Conservation (phyloP, 2,113 vertebrate species). For the Paralichthys olivaceus region DNA sequence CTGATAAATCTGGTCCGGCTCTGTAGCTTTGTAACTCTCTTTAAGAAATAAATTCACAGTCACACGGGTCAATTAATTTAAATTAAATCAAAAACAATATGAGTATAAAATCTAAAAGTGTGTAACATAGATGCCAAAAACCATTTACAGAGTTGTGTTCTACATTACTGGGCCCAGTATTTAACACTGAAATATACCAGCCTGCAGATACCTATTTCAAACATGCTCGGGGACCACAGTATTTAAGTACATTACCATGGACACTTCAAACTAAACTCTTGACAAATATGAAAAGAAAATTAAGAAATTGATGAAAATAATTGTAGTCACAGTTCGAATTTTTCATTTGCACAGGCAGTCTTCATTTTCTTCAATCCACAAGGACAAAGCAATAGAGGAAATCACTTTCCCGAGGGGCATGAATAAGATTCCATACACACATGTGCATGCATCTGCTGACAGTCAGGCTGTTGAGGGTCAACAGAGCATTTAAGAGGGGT, state of each 20-base stretch:
- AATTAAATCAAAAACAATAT: too few species aligned
- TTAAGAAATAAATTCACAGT: not conserved
- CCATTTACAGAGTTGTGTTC: too few species aligned
- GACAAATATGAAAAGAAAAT: not conserved
- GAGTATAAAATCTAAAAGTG: too few species aligned
- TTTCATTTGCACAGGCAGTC: not conserved
- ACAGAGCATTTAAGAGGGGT: not conserved
- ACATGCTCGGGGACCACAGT: too few species aligned
- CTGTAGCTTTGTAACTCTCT: too few species aligned
- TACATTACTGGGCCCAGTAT: too few species aligned
- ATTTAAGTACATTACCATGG: not conserved
- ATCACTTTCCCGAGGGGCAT: not conserved
- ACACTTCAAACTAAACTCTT: not conserved
- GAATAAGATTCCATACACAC: not conserved
- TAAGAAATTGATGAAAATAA: not conserved
- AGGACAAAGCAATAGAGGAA: not conserved
- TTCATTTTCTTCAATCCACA: not conserved
- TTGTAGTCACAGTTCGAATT: not conserved
- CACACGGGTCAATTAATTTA: too few species aligned
- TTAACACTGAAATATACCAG: too few species aligned
- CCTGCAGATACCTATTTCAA: too few species aligned
- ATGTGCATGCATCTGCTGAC: not conserved
- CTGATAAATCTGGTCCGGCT: not conserved
- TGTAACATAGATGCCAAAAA: too few species aligned
- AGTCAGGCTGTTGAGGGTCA: constrained; percentile 3